phyloP scores from a whole-genome alignment of 2,888 invertebrate species.

The Allacma fusca region DNA sequence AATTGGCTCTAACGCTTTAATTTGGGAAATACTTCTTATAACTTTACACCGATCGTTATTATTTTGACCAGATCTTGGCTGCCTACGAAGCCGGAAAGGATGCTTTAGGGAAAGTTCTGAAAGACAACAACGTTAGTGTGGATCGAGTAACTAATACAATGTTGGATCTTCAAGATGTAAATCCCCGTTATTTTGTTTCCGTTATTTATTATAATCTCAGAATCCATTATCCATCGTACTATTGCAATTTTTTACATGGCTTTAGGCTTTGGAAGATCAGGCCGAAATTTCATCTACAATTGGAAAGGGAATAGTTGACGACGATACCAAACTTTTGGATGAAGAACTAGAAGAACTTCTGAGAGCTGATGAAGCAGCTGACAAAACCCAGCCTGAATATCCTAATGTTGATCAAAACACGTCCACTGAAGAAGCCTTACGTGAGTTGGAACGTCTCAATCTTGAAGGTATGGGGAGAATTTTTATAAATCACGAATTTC shows the following conservation, averaged over 20 bases:
- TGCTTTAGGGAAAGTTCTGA: conserved; percentile 50
- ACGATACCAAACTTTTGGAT: conserved; percentile 52
- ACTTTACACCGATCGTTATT: neutral
- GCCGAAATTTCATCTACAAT: conserved; percentile 50
- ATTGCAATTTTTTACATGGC: neutral
- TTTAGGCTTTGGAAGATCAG: conserved; percentile 55
- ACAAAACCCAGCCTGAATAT: neutral
- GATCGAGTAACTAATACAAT: conserved; percentile 56
- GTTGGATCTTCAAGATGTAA: conserved; percentile 58
- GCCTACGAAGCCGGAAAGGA: conserved; percentile 58
- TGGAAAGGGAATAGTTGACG: conserved; percentile 46
- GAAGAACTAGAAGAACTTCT: conserved; percentile 51
- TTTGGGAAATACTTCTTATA: neutral
- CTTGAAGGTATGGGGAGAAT: conserved; percentile 38
- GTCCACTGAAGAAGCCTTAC: conserved; percentile 42
- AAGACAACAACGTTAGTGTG: conserved; percentile 54
- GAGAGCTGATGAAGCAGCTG: conserved; percentile 28
- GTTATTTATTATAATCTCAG: too few species aligned
- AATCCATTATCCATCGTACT: too few species aligned
- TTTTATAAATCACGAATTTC: conserved; percentile 1
- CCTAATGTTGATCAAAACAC: neutral
- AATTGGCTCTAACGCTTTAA: neutral
- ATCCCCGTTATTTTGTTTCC: neutral
- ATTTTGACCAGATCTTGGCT: conserved; percentile 51
- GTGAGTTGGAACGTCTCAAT: conserved; percentile 39